Conservation (phyloP, 2,888 invertebrate species). For the Philopedon plagiatum region DNA sequence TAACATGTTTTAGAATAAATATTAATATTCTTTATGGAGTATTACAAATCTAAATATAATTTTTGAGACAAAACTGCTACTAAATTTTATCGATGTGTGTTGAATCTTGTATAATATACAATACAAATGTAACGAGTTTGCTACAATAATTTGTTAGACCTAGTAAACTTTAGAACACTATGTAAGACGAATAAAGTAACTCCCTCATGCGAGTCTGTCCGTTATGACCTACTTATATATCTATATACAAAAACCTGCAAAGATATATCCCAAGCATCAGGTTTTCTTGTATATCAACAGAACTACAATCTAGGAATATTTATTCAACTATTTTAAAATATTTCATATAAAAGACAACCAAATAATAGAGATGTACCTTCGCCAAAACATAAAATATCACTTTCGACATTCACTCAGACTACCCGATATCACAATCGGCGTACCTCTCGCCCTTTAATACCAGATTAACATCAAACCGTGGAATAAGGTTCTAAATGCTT, state of each 20-base stretch:
- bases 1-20: background rate
- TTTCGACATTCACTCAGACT: slow-evolving; percentile 58
- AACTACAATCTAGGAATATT: slow-evolving; percentile 33
- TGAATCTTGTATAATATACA: slow-evolving; percentile 52
- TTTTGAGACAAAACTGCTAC: slow-evolving; percentile 49
- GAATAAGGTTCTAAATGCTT: slow-evolving; percentile 67
- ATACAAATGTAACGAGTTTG: slow-evolving; percentile 63
- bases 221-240: slow-evolving; percentile 60
- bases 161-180: slow-evolving; percentile 62
- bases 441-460: slow-evolving; percentile 69
- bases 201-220: slow-evolving; percentile 62
- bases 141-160: slow-evolving; percentile 63
- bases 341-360: slow-evolving; percentile 34
- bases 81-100: slow-evolving; percentile 46
- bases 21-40: slow-evolving; percentile 2
- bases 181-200: slow-evolving; percentile 63
- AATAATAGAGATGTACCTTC: slow-evolving; percentile 8
- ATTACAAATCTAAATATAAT: background rate
- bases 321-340: background rate
- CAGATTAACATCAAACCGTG: slow-evolving; percentile 61
- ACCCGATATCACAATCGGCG: slow-evolving; percentile 66
- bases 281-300: slow-evolving; percentile 37
- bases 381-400: slow-evolving; percentile 41
- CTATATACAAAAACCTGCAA: slow-evolving; percentile 49
- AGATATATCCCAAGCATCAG: slow-evolving; percentile 56